Evolutionary conservation across 1,140 invertebrate species (phyloP).

Genomic region (Phymastichus coffea): DNA sequence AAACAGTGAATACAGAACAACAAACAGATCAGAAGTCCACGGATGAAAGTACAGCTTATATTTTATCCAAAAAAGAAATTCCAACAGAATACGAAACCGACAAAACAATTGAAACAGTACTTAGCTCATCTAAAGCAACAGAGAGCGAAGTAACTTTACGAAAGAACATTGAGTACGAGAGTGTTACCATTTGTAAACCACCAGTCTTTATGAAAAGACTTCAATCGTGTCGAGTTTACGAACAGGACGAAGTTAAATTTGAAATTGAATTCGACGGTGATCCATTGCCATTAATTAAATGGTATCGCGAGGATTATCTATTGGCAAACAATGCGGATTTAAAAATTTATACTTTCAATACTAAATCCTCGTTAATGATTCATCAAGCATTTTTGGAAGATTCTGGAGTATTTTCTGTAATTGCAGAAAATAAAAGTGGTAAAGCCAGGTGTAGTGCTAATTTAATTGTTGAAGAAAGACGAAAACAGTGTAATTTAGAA

Average conservation of each 20-base stretch:
- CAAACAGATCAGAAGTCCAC: too few relatives aligned
- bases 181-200: too few relatives aligned
- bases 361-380: too few relatives aligned
- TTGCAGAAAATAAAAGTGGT: slow-evolving; percentile 87
- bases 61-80: too few relatives aligned
- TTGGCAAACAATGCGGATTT: slow-evolving; percentile 88
- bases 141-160: too few relatives aligned
- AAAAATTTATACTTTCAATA: slow-evolving; percentile 85
- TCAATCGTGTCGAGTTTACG: slow-evolving; percentile 90
- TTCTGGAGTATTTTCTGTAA: slow-evolving; percentile 86
- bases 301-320: slow-evolving; percentile 92
- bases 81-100: too few relatives aligned
- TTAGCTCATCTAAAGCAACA: too few relatives aligned
- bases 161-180: too few relatives aligned
- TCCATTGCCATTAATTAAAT: slow-evolving; percentile 86
- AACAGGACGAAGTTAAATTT: slow-evolving; percentile 91
- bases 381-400: slow-evolving; percentile 92
- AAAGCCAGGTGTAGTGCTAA: slow-evolving; percentile 94
- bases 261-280: slow-evolving; percentile 94
- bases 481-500: slow-evolving; percentile 68
- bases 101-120: too few relatives aligned
- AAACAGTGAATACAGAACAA: too few relatives aligned
- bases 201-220: slow-evolving; percentile 97
- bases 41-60: too few relatives aligned
- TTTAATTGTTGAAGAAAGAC: slow-evolving; percentile 87